A percentile compares a stretch with the other conserved stretches of the same genome.
phyloP scores from a whole-genome alignment of 2,113 vertebrate genomes.

The Ovibos moschatus region DNA sequence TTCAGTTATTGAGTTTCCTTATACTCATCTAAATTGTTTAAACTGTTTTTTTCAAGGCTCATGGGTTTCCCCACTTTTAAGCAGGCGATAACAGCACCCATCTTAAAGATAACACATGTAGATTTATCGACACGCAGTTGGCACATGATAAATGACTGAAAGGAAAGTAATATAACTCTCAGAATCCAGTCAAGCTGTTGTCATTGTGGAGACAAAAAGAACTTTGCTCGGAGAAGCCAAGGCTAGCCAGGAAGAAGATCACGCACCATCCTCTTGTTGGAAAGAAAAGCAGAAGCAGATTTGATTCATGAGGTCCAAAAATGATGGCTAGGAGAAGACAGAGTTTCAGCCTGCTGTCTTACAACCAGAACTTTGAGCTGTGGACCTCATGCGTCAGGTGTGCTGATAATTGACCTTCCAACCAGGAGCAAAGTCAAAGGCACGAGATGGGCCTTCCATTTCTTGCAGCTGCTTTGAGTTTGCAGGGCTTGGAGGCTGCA shows the following conservation, averaged over 20 bases:
- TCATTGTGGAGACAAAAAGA: neutral
- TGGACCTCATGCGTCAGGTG: accelerated
- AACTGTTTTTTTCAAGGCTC: conserved; percentile 3
- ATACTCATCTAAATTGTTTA: neutral
- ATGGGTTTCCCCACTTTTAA: neutral
- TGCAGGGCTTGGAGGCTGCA: neutral
- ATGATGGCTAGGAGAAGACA: neutral
- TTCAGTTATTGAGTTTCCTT: neutral
- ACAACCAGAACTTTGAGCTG: neutral
- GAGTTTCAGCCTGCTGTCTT: neutral
- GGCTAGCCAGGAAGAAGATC: neutral
- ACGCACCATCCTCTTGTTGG: too few relatives aligned
- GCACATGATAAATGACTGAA: neutral
- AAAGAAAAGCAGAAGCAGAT: neutral
- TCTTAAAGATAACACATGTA: neutral
- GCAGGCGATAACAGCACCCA: neutral
- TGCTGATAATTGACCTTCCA: neutral
- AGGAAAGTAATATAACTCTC: neutral
- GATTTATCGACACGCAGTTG: neutral
- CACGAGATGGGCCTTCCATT: neutral
- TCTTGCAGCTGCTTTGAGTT: neutral
- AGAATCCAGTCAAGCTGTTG: neutral
- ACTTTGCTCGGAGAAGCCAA: neutral
- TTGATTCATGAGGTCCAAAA: neutral
- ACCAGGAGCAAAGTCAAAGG: neutral